These are phyloP conservation scores for Mesocricetus auratus DNA, from an alignment of 2,113 vertebrate species.

Conservation along the genomic window DNA sequence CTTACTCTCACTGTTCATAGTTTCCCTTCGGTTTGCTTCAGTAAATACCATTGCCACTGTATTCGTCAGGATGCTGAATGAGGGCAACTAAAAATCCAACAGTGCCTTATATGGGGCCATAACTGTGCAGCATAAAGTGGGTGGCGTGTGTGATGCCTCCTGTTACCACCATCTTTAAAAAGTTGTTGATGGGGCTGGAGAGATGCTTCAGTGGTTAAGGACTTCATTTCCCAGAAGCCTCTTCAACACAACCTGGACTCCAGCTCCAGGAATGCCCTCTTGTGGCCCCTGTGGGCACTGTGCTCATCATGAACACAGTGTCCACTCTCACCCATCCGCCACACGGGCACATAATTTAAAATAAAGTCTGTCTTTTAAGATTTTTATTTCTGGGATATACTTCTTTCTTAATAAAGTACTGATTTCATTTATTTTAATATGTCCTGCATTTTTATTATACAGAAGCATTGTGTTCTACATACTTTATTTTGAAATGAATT, in stretches of 20 bases:
- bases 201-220: background rate
- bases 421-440: background rate
- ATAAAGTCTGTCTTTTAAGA: background rate
- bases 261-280: background rate
- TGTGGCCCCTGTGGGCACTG: background rate
- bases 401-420: background rate
- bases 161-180: background rate
- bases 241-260: background rate
- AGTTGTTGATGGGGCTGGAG: too few relatives aligned
- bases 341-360: background rate
- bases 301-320: too few relatives aligned
- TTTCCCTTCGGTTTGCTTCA: background rate
- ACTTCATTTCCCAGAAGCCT: background rate
- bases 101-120: background rate
- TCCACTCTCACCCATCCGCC: too few relatives aligned
- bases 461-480: conserved; percentile 11
- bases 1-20: conserved; percentile 19
- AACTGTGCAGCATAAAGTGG: background rate
- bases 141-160: background rate
- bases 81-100: background rate
- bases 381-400: background rate
- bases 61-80: background rate
- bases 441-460: background rate
- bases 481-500: conserved; percentile 30
- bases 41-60: background rate